Evolutionary conservation across 2,113 vertebrate species (phyloP).

Genomic region (Cariama cristata): DNA sequence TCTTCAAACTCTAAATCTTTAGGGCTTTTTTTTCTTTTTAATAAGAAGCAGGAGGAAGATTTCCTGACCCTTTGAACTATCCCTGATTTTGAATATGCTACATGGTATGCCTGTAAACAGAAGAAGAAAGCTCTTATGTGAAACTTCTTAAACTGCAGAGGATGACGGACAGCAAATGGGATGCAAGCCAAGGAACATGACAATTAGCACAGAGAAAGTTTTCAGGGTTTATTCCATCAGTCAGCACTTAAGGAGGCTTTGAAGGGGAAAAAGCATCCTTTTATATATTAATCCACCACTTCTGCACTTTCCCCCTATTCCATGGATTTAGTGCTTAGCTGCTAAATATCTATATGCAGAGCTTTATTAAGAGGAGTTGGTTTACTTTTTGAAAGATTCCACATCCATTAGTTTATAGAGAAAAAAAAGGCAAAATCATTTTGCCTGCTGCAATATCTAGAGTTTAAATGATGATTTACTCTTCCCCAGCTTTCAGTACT

Average conservation of each 20-base stretch:
- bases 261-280: slow-evolving; percentile 61
- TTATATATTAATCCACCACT: slow-evolving; percentile 69
- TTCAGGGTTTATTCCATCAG: slow-evolving; percentile 68
- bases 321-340: slow-evolving; percentile 67
- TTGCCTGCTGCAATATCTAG: neutral
- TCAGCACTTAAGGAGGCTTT: slow-evolving; percentile 71
- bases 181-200: slow-evolving; percentile 57
- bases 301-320: slow-evolving; percentile 36
- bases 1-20: slow-evolving; percentile 43
- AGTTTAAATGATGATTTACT: neutral
- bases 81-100: slow-evolving; percentile 32
- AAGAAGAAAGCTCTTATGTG: slow-evolving; percentile 53
- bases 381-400: slow-evolving; percentile 59
- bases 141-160: slow-evolving; percentile 65
- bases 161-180: slow-evolving; percentile 35
- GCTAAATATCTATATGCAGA: slow-evolving; percentile 57
- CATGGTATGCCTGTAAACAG: slow-evolving; percentile 50
- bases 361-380: slow-evolving; percentile 57
- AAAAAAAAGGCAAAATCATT: slow-evolving; percentile 39
- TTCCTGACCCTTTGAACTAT: slow-evolving; percentile 56
- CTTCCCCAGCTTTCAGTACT: slow-evolving; percentile 2
- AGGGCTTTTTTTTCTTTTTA: neutral
- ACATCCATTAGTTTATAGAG: slow-evolving; percentile 39
- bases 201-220: slow-evolving; percentile 69
- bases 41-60: slow-evolving; percentile 46